phyloP scores from a whole-genome alignment of 2,888 invertebrate species.

The Phaedon cochleariae region DNA sequence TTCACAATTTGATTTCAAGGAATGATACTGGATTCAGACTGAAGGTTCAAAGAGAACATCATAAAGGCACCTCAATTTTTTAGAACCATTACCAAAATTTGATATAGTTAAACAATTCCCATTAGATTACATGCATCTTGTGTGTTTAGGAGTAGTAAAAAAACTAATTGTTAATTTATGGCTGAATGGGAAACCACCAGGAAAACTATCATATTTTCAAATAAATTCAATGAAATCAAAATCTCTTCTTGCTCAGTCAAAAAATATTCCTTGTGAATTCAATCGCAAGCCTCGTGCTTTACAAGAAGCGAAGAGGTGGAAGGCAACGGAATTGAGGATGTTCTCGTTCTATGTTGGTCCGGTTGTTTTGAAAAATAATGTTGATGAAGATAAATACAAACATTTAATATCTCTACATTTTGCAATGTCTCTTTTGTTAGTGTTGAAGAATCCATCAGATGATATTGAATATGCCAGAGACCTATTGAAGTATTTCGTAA shows the following conservation, averaged over 20 bases:
- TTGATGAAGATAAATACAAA: slow-evolving; percentile 17
- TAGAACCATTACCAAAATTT: slow-evolving; percentile 39
- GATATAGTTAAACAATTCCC: slow-evolving; percentile 42
- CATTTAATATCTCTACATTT: slow-evolving; percentile 8
- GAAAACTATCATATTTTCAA: slow-evolving; percentile 20
- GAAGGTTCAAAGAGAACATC: slow-evolving; percentile 34
- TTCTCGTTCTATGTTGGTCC: slow-evolving; percentile 29
- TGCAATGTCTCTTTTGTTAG: slow-evolving; percentile 9
- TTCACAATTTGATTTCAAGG: slow-evolving; percentile 14
- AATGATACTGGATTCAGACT: slow-evolving; percentile 27
- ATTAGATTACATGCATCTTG: slow-evolving; percentile 38
- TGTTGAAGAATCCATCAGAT: slow-evolving; percentile 12
- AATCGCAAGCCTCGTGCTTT: slow-evolving; percentile 21
- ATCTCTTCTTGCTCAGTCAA: slow-evolving; percentile 13
- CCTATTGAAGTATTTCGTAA: slow-evolving; percentile 15
- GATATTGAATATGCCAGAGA: slow-evolving; percentile 13
- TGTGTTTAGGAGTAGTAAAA: slow-evolving; percentile 28
- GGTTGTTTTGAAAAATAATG: slow-evolving; percentile 21
- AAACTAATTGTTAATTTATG: slow-evolving; percentile 17
- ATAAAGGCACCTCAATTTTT: slow-evolving; percentile 34
- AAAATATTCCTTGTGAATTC: slow-evolving; percentile 19
- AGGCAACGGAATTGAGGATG: slow-evolving; percentile 20
- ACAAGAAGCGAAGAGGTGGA: slow-evolving; percentile 24
- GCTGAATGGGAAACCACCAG: slow-evolving; percentile 23
- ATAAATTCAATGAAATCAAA: slow-evolving; percentile 20